Evolutionary conservation across 2,797 vertebrate genomes (phyloP).

Genomic region (Rhynchonycteris naso): DNA sequence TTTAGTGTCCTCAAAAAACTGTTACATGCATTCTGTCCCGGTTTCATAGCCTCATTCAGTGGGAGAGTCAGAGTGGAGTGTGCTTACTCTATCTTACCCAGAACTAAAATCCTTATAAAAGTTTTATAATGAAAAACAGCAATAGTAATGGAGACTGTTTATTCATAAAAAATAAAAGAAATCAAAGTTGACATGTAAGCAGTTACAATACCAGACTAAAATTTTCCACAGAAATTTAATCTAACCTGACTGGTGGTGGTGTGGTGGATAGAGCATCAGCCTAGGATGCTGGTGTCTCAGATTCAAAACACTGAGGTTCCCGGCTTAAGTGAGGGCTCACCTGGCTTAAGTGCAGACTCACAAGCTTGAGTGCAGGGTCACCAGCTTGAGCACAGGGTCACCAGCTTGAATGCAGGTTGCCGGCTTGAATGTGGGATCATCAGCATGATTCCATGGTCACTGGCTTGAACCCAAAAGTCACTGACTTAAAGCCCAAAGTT

Average conservation of each 20-base stretch:
- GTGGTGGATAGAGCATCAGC: no score
- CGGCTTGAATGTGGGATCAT: no score
- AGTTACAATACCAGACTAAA: background rate
- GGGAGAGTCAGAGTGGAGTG: background rate
- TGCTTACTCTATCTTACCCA: background rate
- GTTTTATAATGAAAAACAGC: background rate
- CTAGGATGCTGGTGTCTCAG: no score
- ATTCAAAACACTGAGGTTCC: no score
- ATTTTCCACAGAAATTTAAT: background rate
- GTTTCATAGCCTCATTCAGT: background rate
- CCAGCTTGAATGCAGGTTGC: no score
- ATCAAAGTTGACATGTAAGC: background rate
- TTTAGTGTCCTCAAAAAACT: background rate
- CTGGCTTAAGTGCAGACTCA: no score
- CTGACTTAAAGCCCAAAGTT: no score
- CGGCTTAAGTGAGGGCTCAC: no score
- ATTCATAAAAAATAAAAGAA: background rate
- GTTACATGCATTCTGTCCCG: background rate
- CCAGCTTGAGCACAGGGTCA: no score
- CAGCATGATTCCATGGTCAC: no score
- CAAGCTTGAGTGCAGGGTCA: no score
- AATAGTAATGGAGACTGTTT: background rate
- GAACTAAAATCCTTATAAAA: conserved; percentile 33
- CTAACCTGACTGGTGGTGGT: background rate
- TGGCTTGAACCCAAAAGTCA: no score